Conservation (phyloP, 2,113 vertebrate species). For the Anseranas semipalmata region DNA sequence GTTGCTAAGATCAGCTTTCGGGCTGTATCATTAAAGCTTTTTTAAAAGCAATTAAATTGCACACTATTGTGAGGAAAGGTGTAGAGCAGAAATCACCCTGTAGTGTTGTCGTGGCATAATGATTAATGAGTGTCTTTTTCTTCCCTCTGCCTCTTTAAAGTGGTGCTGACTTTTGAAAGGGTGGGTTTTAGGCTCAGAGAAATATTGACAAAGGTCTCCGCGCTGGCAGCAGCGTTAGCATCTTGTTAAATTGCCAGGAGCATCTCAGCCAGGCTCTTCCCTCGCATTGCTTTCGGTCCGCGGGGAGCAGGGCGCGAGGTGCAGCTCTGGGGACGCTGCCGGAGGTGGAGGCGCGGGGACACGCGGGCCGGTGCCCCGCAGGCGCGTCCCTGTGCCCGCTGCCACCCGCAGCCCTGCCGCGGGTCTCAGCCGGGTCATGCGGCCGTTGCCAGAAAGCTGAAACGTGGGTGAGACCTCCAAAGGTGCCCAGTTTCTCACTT, state of each 20-base stretch:
- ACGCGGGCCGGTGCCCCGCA: background rate
- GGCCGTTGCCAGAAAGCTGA: background rate
- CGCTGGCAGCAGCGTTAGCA: background rate
- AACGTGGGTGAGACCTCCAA: background rate
- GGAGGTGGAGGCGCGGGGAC: background rate
- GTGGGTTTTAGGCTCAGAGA: background rate
- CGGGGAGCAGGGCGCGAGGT: background rate
- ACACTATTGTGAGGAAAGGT: conserved; percentile 51
- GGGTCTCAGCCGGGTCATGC: background rate
- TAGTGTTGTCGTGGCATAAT: conserved; percentile 56
- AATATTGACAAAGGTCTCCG: background rate
- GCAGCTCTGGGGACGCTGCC: background rate
- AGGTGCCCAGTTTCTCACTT: background rate
- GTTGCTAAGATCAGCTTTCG: conserved; percentile 56
- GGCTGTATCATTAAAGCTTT: conserved; percentile 48
- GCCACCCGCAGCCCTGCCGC: background rate
- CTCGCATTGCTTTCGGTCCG: background rate
- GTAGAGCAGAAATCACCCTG: conserved; percentile 39
- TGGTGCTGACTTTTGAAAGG: conserved; percentile 34
- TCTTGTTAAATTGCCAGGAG: background rate
- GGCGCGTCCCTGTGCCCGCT: background rate
- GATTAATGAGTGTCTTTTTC: conserved; percentile 50
- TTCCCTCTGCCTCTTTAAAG: conserved; percentile 44
- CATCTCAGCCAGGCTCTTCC: background rate
- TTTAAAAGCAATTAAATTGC: conserved; percentile 68